These are phyloP conservation scores for Bolinopsis microptera DNA, from an alignment of 37 sponge, comb jelly and placozoan genomes.

Conservation along the genomic window DNA sequence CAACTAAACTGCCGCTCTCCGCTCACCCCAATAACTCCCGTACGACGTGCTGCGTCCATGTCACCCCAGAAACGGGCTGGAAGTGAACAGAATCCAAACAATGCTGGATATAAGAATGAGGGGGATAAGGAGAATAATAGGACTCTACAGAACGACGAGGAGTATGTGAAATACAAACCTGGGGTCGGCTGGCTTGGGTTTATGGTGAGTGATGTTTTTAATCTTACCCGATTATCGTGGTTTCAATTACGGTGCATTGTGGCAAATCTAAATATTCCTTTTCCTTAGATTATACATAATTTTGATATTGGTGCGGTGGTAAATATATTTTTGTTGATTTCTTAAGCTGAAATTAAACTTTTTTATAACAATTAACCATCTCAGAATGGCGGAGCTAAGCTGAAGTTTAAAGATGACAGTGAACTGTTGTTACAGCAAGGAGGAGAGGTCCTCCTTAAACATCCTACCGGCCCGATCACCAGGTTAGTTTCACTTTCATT, in stretches of 20 bases:
- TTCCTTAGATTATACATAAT: too few relatives aligned
- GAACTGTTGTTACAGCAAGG: not conserved
- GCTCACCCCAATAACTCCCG: constrained; percentile 17
- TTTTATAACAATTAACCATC: too few relatives aligned
- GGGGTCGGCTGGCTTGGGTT: constrained; percentile 58
- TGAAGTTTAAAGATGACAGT: constrained; percentile 15
- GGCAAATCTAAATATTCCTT: too few relatives aligned
- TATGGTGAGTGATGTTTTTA: constrained; percentile 59
- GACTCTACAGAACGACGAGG: constrained; percentile 1
- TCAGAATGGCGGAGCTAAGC: constrained; percentile 47
- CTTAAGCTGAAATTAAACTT: too few relatives aligned
- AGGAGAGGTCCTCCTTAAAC: not conserved
- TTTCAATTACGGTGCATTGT: not conserved
- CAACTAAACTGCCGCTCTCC: not conserved
- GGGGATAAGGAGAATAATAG: not conserved
- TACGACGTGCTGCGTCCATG: constrained; percentile 35
- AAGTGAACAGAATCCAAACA: not conserved
- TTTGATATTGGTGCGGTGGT: too few relatives aligned
- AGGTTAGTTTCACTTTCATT: not conserved
- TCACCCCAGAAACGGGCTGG: not conserved
- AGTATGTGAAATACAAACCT: constrained; percentile 40
- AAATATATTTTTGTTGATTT: too few relatives aligned
- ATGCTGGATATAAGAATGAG: not conserved
- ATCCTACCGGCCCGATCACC: not conserved
- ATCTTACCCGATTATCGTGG: not conserved